Conservation (phyloP, 2,888 invertebrate genomes). For the Crossocerus cetratus region DNA sequence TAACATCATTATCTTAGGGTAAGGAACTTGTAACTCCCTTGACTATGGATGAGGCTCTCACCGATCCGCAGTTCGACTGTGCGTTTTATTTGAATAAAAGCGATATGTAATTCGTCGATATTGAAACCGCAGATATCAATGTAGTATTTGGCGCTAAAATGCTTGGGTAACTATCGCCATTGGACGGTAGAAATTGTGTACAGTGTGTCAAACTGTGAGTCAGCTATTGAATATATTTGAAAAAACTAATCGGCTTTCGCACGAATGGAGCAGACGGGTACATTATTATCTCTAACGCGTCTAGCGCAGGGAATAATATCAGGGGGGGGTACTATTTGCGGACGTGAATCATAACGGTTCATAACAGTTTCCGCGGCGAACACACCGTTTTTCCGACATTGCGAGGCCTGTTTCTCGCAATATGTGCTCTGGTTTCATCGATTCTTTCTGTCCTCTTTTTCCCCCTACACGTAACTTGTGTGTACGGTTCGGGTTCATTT, state of each 20-base stretch:
- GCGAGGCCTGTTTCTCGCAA: too few relatives aligned
- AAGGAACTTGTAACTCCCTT: background rate
- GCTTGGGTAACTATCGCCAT: too few relatives aligned
- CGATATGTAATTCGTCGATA: too few relatives aligned
- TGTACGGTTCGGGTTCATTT: too few relatives aligned
- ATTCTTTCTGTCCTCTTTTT: too few relatives aligned
- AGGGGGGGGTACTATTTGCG: conserved; percentile 11
- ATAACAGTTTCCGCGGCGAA: background rate
- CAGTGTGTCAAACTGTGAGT: background rate
- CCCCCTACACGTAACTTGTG: too few relatives aligned
- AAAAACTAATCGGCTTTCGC: background rate
- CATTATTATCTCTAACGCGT: background rate
- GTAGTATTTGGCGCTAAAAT: too few relatives aligned
- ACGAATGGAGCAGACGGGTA: background rate
- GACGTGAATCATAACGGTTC: background rate
- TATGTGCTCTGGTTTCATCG: too few relatives aligned
- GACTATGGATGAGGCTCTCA: background rate
- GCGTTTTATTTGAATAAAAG: too few relatives aligned
- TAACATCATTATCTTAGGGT: conserved; percentile 5
- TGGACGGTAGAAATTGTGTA: too few relatives aligned
- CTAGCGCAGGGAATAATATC: background rate
- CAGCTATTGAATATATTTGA: background rate
- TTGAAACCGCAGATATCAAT: too few relatives aligned
- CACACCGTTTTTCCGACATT: background rate
- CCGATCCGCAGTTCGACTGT: background rate